phyloP scores from a whole-genome alignment of 2,113 vertebrate genomes.

The cattle (Bos taurus) region DNA sequence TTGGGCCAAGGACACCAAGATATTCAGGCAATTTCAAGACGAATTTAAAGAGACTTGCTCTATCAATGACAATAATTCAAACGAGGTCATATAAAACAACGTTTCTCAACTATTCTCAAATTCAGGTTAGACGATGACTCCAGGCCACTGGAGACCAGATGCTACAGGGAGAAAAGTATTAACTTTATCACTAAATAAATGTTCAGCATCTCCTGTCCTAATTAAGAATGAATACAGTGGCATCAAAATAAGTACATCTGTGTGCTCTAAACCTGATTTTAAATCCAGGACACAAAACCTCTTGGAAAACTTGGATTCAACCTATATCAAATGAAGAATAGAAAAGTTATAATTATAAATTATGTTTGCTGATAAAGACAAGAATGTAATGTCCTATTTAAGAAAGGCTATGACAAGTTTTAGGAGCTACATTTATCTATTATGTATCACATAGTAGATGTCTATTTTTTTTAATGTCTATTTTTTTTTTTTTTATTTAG shows the following conservation, averaged over 20 bases:
- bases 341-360: not conserved
- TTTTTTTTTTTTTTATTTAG: not conserved
- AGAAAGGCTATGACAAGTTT: not conserved
- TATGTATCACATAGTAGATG: not conserved
- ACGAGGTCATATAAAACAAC: constrained; percentile 59
- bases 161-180: constrained; percentile 50
- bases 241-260: constrained; percentile 63
- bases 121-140: constrained; percentile 68
- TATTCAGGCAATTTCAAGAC: constrained; percentile 12
- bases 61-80: constrained; percentile 59
- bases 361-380: not conserved
- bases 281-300: constrained; percentile 47
- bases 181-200: constrained; percentile 65
- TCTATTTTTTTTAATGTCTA: not conserved
- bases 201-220: constrained; percentile 62
- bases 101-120: constrained; percentile 55
- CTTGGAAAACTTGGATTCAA: not conserved
- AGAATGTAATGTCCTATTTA: not conserved
- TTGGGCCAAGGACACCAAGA: constrained; percentile 51
- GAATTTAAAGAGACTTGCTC: constrained; percentile 25
- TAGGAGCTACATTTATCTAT: not conserved
- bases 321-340: not conserved
- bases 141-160: constrained; percentile 67
- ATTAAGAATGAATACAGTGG: constrained; percentile 56
- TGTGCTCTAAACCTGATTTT: constrained; percentile 61